Conservation (phyloP, 1,140 invertebrate species). For the Drosophila ambigua region DNA sequence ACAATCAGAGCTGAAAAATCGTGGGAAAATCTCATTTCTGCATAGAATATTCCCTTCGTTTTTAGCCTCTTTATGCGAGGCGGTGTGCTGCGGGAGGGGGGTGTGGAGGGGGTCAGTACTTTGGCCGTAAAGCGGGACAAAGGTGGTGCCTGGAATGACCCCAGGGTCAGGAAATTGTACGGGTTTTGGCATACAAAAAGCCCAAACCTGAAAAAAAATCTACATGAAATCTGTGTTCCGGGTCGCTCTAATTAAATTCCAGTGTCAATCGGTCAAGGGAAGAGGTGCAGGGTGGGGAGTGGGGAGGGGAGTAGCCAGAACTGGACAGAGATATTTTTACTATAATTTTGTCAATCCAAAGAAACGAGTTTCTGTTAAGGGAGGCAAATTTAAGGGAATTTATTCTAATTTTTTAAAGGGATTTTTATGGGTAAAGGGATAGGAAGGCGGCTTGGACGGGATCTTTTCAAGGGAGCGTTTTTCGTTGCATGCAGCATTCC, state of each 20-base stretch:
- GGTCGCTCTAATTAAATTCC: constrained; percentile 80
- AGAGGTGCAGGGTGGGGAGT: background rate
- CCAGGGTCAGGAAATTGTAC: constrained; percentile 61
- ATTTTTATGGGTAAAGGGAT: constrained; percentile 1
- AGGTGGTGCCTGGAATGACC: constrained; percentile 66
- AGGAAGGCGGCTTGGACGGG: no score
- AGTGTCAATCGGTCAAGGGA: constrained; percentile 70
- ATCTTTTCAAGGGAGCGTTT: background rate
- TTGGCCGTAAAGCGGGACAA: constrained; percentile 70
- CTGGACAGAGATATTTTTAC: constrained; percentile 42
- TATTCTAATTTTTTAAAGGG: constrained; percentile 35
- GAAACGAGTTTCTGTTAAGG: constrained; percentile 51
- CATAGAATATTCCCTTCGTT: constrained; percentile 49
- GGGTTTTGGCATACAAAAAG: constrained; percentile 40
- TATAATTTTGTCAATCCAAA: constrained; percentile 5
- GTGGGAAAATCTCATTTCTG: constrained; percentile 74
- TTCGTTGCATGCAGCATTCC: background rate
- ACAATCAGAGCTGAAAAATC: constrained; percentile 70
- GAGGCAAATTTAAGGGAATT: constrained; percentile 36
- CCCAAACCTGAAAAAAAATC: constrained; percentile 68
- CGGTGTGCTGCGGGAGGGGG: constrained; percentile 6
- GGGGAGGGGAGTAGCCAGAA: constrained; percentile 21
- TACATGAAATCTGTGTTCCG: constrained; percentile 62
- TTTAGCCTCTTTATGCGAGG: constrained; percentile 25
- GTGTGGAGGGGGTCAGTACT: constrained; percentile 14